Conservation (phyloP, 2,797 vertebrate species). For the Ptychobarbus kaznakovi region DNA sequence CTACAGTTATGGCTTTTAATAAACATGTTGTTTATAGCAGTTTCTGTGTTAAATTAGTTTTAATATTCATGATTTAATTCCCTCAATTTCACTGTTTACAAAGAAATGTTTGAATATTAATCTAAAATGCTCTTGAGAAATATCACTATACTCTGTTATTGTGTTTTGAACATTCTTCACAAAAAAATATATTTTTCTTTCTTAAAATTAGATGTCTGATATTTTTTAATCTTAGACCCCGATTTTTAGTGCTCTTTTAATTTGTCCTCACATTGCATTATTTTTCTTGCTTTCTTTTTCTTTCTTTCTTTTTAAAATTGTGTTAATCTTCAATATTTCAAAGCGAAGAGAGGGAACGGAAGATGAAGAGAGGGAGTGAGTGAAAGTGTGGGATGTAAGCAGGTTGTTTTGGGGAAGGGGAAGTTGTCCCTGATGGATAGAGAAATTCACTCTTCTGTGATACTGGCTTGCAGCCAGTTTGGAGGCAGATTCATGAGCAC, state of each 20-base stretch:
- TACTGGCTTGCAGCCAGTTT: constrained; percentile 50
- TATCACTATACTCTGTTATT: constrained; percentile 23
- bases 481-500: constrained; percentile 49
- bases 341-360: background rate
- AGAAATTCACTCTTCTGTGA: constrained; percentile 47
- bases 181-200: background rate
- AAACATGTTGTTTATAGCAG: constrained; percentile 51
- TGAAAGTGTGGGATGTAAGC: constrained; percentile 9
- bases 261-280: background rate
- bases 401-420: constrained; percentile 33
- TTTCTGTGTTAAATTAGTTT: constrained; percentile 53
- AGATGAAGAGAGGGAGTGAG: constrained; percentile 30
- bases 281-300: no score
- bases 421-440: constrained; percentile 34
- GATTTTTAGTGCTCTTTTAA: background rate
- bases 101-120: constrained; percentile 49
- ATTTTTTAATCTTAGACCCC: background rate
- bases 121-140: constrained; percentile 59
- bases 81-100: constrained; percentile 45
- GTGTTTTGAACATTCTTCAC: background rate
- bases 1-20: constrained; percentile 53
- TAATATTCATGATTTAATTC: constrained; percentile 63
- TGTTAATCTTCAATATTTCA: constrained; percentile 23
- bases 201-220: background rate
- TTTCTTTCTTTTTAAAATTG: background rate